A percentile compares a stretch with the other conserved stretches of the same genome.
These are phyloP conservation scores for Mimas tiliae DNA, from an alignment of 2,888 invertebrate species.

Conservation along the genomic window DNA sequence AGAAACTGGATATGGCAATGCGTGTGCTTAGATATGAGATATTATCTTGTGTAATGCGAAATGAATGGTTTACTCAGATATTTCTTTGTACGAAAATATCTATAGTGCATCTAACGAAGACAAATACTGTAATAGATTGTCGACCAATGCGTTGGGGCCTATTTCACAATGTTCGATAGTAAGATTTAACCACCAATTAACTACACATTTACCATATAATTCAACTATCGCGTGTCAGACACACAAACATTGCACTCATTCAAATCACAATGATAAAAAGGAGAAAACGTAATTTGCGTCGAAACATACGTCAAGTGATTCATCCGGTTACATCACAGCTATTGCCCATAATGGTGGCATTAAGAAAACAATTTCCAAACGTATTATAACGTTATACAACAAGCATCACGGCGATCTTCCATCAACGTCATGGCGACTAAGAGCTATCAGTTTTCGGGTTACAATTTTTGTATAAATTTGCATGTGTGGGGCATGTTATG, in stretches of 20 bases:
- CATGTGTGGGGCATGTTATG: neutral
- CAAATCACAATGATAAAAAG: neutral
- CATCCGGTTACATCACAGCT: constrained; percentile 6
- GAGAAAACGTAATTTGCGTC: constrained; percentile 14
- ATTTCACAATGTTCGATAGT: too few relatives aligned
- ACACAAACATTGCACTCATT: neutral
- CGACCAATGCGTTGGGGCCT: too few relatives aligned
- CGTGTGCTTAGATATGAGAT: too few relatives aligned
- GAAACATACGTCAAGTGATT: neutral
- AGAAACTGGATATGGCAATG: too few relatives aligned
- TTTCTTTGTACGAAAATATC: too few relatives aligned
- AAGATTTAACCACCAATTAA: too few relatives aligned
- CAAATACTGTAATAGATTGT: too few relatives aligned
- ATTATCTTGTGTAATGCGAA: too few relatives aligned
- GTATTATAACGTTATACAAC: constrained; percentile 21
- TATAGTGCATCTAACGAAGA: too few relatives aligned
- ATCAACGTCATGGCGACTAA: neutral
- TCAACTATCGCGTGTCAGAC: neutral
- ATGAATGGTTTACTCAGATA: too few relatives aligned
- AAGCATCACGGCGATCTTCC: neutral
- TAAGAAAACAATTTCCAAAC: constrained; percentile 27
- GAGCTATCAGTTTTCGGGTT: constrained; percentile 1
- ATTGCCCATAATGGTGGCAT: constrained; percentile 23
- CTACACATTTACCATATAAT: too few relatives aligned
- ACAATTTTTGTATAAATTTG: constrained; percentile 8